Evolutionary conservation across 2,113 vertebrate genomes (phyloP), one percentile per base, ranked within the genome.

Genomic region (Hippocampus comes): DNA sequence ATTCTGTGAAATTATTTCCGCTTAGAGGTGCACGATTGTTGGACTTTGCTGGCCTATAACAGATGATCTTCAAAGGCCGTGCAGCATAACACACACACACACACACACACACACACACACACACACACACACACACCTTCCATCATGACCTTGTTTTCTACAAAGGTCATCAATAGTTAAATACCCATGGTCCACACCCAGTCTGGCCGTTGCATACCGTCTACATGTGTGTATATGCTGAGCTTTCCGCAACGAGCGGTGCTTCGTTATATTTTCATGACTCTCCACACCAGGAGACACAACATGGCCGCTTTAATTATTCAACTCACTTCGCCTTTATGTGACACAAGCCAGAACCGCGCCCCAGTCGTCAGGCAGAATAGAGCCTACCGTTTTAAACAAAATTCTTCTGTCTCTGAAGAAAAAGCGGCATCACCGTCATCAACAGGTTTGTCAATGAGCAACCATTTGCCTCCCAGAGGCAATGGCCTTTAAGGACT

Each of bases 231-330:
- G 30, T 42, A 42, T 53, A 42, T 25, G 25, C 6, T 9, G n/a
- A 43, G 51, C 9, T 15, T 18, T 11, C 18, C 67, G 43, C 53
- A 17, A 18, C 0, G 42, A 60, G 82, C 49, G 23, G 66, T 53
- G 57, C 66, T 74, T 89, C 81, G 73, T 92, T 91, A 91, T 86
- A 83, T 84, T 91, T 91, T 93, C 78, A 91, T 90, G 90, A 90
- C 68, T 73, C 82, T 71, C 79, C 68, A 68, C 80, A 53, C 74
- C 1, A 27, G 73, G 82, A 86, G 79, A 88, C 88, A 82, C 87
- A 90, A 87, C 89, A 89, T 68, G 83, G 74, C 85, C 41, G 14
- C 56, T 63, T 93, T 67, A 91, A 93, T 91, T 88, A 91, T 92
- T 92, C 73, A 92, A 55, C 25, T 46, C 23, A 65, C 74, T 73